Conservation (phyloP, 2,888 invertebrate genomes). For the Tetragonula carbonaria region DNA sequence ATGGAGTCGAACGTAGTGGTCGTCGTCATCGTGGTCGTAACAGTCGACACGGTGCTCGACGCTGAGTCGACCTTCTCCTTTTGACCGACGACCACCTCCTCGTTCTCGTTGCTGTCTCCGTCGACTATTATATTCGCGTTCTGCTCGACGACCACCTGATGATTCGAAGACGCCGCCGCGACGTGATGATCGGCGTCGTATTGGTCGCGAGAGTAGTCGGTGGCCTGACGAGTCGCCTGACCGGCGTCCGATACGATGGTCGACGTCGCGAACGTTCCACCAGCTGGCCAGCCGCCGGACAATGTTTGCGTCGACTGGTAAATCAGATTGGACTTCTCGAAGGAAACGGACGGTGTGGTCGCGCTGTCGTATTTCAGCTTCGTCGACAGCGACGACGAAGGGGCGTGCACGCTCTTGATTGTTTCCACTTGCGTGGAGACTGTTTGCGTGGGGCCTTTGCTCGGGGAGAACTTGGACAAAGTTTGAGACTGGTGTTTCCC, state of each 20-base stretch:
- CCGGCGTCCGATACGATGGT: conserved; percentile 31
- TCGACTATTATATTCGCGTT: conserved; percentile 78
- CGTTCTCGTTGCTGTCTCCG: conserved; percentile 73
- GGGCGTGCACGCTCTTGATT: conserved; percentile 64
- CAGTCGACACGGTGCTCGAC: conserved; percentile 3
- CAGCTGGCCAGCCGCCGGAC: conserved; percentile 70
- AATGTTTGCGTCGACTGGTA: conserved; percentile 86
- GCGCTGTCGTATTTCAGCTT: conserved; percentile 66
- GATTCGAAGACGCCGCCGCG: conserved; percentile 74
- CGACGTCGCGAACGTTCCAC: conserved; percentile 48
- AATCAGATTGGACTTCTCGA: conserved; percentile 88
- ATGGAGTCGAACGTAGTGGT: background rate
- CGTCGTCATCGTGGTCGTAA: conserved; percentile 4
- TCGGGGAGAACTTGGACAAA: conserved; percentile 38
- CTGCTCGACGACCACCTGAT: conserved; percentile 75
- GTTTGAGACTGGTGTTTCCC: conserved; percentile 24
- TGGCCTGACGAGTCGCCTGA: conserved; percentile 56
- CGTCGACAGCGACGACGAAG: conserved; percentile 48
- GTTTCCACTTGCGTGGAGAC: conserved; percentile 67
- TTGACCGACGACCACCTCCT: conserved; percentile 76
- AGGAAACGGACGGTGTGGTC: conserved; percentile 83
- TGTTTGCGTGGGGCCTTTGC: conserved; percentile 32
- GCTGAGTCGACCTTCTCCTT: conserved; percentile 58
- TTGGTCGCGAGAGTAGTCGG: conserved; percentile 72
- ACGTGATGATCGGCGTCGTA: conserved; percentile 72